Evolutionary conservation across 64 coral and sea anemone species (phyloP).

Genomic region (Anthopleura sola): DNA sequence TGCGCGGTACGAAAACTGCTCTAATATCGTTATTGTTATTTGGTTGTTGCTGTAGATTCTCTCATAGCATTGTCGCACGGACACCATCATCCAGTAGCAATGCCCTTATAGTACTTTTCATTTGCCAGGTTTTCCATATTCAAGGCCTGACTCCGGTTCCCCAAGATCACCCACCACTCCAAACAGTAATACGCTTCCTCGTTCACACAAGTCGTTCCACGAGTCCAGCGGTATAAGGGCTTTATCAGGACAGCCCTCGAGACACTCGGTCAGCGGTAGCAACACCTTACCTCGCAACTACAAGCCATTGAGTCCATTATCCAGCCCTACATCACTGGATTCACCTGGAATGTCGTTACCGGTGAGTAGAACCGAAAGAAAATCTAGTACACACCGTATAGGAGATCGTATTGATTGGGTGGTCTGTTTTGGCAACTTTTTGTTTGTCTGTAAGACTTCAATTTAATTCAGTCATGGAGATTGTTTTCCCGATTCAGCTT

Average conservation of each 20-base stretch:
- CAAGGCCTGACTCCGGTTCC: constrained; percentile 11
- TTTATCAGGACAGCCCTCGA: constrained; percentile 28
- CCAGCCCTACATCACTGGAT: constrained; percentile 32
- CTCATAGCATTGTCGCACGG: not conserved
- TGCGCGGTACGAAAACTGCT: no score
- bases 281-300: constrained; percentile 86
- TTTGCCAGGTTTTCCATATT: not conserved
- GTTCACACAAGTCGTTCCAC: constrained; percentile 79
- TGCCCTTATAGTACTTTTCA: not conserved
- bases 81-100: no score
- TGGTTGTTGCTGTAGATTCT: not conserved
- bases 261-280: constrained; percentile 72
- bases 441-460: no score
- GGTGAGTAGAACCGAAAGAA: constrained; percentile 20
- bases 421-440: not conserved
- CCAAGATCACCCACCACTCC: constrained; percentile 58
- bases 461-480: no score
- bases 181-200: constrained; percentile 58
- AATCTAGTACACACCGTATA: not conserved
- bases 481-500: no score
- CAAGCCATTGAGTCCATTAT: constrained; percentile 70
- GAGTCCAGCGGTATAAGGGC: constrained; percentile 69
- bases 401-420: not conserved
- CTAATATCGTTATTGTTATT: not conserved
- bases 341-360: constrained; percentile 59